Percentiles rank a stretch among this genome's conserved stretches.
Conservation (phyloP, 2,888 invertebrate genomes). For the Caradrina kadenii region DNA sequence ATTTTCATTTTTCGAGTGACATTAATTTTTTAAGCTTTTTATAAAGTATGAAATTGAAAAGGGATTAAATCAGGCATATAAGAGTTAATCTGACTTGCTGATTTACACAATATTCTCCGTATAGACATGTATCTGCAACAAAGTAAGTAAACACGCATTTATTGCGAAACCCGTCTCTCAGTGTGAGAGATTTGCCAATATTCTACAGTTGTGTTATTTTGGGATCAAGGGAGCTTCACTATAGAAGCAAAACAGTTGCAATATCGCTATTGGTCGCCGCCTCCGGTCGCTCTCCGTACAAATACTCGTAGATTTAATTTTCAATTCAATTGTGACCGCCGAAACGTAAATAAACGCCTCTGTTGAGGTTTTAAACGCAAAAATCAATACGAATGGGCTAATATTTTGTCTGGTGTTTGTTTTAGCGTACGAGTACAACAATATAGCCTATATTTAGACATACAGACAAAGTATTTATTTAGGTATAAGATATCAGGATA, state of each 20-base stretch:
- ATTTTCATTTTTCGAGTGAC: background rate
- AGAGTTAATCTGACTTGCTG: no score
- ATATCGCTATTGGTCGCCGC: conserved; percentile 38
- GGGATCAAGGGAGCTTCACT: conserved; percentile 39
- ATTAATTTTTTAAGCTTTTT: conserved; percentile 19
- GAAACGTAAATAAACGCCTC: conserved; percentile 2
- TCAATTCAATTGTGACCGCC: conserved; percentile 29
- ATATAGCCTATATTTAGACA: background rate
- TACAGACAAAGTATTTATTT: no score
- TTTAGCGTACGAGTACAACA: no score
- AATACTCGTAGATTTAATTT: conserved; percentile 41
- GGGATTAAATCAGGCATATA: no score
- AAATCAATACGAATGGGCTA: background rate
- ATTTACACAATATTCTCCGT: background rate
- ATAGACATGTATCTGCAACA: background rate
- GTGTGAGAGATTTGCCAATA: conserved; percentile 33
- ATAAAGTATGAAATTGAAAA: background rate
- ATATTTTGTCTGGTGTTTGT: conserved; percentile 6
- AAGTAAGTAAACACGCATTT: conserved; percentile 17
- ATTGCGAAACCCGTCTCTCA: conserved; percentile 20
- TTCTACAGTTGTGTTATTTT: conserved; percentile 34
- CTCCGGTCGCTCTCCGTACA: conserved; percentile 25
- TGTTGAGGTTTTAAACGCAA: conserved; percentile 17
- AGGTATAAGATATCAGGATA: no score
- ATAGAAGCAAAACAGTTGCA: conserved; percentile 20